A percentile compares a stretch with the other conserved stretches of the same genome.
These are phyloP conservation scores for Decapterus maruadsi DNA, from an alignment of 2,797 vertebrate species.

Conservation along the genomic window DNA sequence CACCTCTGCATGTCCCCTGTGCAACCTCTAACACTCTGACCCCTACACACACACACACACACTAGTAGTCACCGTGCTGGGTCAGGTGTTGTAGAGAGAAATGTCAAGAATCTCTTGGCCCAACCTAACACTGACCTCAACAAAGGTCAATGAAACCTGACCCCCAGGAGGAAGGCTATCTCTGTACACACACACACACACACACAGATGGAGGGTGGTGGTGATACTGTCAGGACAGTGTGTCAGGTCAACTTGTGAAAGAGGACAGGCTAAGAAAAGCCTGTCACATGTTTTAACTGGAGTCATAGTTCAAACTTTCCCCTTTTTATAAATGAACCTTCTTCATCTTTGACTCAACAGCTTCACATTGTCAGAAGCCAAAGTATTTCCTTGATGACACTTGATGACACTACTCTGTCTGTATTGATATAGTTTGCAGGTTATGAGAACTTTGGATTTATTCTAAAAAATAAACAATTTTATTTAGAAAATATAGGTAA, in stretches of 20 bases:
- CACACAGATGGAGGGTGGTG: constrained; percentile 22
- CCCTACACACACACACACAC: constrained; percentile 21
- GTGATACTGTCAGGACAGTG: constrained; percentile 47
- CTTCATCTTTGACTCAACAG: neutral
- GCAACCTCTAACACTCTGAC: constrained; percentile 60
- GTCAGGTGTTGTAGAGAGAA: constrained; percentile 70
- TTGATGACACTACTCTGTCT: too few species aligned
- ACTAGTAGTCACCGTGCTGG: constrained; percentile 29
- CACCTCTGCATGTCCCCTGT: constrained; percentile 61
- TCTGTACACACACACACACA: constrained; percentile 39
- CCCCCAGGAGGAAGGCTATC: constrained; percentile 51
- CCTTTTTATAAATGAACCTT: neutral
- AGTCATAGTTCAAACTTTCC: neutral
- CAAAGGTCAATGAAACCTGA: constrained; percentile 69
- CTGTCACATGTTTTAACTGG: constrained; percentile 10
- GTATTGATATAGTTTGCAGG: too few species aligned
- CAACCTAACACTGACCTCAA: constrained; percentile 71
- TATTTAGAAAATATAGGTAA: too few species aligned
- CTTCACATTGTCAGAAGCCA: neutral
- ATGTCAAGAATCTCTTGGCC: constrained; percentile 81
- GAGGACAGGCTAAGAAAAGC: constrained; percentile 24
- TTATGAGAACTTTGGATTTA: too few species aligned
- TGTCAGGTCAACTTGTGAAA: constrained; percentile 45
- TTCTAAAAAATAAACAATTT: too few species aligned
- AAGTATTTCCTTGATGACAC: neutral